Evolutionary conservation across 1,140 invertebrate species (phyloP), one percentile per base, ranked within the genome.

Genomic region (Capitella teleta): DNA sequence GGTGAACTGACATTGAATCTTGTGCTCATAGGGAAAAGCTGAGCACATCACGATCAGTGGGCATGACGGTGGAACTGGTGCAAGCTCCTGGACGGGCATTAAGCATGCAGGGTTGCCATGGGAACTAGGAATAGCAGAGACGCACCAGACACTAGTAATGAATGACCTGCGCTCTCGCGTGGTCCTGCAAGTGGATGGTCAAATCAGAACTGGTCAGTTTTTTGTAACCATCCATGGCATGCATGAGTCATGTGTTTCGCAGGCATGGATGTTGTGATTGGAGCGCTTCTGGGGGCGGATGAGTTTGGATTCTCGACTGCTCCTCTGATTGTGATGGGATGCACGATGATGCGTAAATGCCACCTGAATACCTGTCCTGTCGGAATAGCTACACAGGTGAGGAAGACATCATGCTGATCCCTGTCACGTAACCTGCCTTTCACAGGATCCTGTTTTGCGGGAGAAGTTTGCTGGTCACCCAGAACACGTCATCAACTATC

Each of bases 271-370:
- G 87, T 98, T n/a, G 79, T 97, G 44, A 87, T 98, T 25, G 94
- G 90, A 14, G 93, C 90, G 4, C 66, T 97, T 38, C 74, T 98
- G 3, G 95, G 95, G 37, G 95, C 95, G 10, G 95, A 98, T 74
- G 94, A 98, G 74, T 93, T 97, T 74, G 95, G 94, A n/a, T 91
- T 97, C 67, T 94, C 90, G 64, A 98, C 95, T 12, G 94, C 94
- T 4, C 94, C 95, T 0, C 74, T 99, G 34, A 98, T 99, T 68
- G 90, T 87, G 0, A 81, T 98, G 71, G 82, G 95, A 8, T 99
- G 95, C 66, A 99, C 93, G 5, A 98, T 98, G 95, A 98, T 98
- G 95, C 78, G 95, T 45, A 99, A 98, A 70, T 99, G 95, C 68
- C 95, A 99, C 72, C 76, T 99, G 49, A 99, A 99, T 72, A 98